Percentiles rank a stretch among this genome's conserved stretches.
Evolutionary conservation across 2,113 vertebrate genomes (phyloP).

Genomic region (Coptodon rendalli): DNA sequence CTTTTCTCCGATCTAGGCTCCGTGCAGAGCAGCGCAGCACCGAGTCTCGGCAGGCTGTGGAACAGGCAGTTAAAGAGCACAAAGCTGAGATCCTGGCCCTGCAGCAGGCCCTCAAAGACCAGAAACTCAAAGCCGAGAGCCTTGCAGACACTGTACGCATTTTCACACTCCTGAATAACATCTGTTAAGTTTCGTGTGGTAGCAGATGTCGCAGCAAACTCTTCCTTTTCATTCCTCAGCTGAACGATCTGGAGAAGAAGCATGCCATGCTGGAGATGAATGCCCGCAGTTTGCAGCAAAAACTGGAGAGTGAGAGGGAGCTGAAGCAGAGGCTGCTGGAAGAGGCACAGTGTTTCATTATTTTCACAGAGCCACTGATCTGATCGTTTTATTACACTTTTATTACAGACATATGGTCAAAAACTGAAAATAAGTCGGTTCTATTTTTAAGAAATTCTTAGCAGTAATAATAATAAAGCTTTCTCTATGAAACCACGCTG

Average conservation of each 20-base stretch:
- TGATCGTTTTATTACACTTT: background rate
- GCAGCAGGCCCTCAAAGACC: conserved; percentile 96
- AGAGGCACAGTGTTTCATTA: conserved; percentile 73
- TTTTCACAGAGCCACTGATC: background rate
- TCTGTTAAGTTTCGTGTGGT: background rate
- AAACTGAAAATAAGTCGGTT: background rate
- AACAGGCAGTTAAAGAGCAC: conserved; percentile 95
- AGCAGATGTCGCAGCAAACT: background rate
- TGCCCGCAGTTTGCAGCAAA: conserved; percentile 91
- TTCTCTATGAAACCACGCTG: background rate
- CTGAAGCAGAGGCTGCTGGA: conserved; percentile 95
- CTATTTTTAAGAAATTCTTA: background rate
- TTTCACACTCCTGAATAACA: background rate
- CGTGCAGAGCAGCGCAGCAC: conserved; percentile 93
- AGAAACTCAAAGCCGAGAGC: conserved; percentile 96
- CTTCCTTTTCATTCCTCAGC: conserved; percentile 60
- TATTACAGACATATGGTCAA: background rate
- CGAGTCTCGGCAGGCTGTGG: conserved; percentile 93
- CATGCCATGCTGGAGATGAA: conserved; percentile 98
- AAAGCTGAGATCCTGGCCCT: conserved; percentile 94
- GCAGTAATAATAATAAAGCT: background rate
- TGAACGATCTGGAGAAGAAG: conserved; percentile 97
- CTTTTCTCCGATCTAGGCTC: conserved; percentile 61
- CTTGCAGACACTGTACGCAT: conserved; percentile 89
- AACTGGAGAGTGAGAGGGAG: conserved; percentile 93